These are phyloP conservation scores for Sphyrna mokarran DNA, from an alignment of 2,113 vertebrate species.

Conservation along the genomic window DNA sequence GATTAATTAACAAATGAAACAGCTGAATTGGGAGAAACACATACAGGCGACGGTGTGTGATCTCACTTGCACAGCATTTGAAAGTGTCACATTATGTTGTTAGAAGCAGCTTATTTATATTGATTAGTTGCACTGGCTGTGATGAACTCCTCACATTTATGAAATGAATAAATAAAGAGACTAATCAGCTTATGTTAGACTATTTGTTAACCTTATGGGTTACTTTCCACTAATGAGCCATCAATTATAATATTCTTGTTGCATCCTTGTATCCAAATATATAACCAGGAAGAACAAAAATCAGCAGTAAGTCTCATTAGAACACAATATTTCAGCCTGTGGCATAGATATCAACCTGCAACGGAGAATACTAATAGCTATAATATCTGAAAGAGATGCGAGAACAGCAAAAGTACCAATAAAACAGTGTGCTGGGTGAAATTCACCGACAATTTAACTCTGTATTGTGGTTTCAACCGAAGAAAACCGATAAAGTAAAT, in stretches of 20 bases:
- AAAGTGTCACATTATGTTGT: slow-evolving; percentile 32
- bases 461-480: not conserved
- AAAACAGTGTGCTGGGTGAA: not conserved
- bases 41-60: not conserved
- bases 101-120: slow-evolving; percentile 32
- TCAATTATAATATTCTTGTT: slow-evolving; percentile 27
- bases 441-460: not conserved
- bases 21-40: slow-evolving; percentile 31
- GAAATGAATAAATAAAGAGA: slow-evolving; percentile 23
- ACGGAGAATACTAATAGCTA: not conserved
- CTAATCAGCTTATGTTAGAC: slow-evolving; percentile 27
- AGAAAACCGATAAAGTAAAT: not conserved
- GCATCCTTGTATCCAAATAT: not conserved
- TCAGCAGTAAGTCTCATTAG: slow-evolving; percentile 21
- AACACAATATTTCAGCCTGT: not conserved
- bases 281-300: not conserved
- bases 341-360: not conserved
- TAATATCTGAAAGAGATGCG: not conserved
- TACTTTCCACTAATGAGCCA: slow-evolving; percentile 18
- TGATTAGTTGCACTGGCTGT: slow-evolving; percentile 13
- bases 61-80: slow-evolving; percentile 20
- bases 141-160: slow-evolving; percentile 32
- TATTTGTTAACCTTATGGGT: slow-evolving; percentile 36
- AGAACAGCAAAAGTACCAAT: not conserved
- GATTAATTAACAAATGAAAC: slow-evolving; percentile 33